These are phyloP conservation scores for Chamaea fasciata DNA, from an alignment of 2,113 vertebrate genomes.

Conservation along the genomic window DNA sequence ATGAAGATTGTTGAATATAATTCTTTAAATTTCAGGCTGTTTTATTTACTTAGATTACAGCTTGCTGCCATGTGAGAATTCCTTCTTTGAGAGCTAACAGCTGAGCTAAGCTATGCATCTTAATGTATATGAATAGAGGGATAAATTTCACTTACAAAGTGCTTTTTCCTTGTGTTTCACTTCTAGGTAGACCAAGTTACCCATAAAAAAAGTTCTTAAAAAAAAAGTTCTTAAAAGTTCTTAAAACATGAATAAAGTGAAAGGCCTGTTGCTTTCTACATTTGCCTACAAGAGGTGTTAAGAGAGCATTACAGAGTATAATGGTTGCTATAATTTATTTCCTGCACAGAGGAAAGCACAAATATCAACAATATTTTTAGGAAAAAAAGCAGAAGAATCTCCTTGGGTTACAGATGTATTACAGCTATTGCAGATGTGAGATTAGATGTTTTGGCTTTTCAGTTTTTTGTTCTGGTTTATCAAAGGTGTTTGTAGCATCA, in stretches of 20 bases:
- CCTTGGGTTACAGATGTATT: neutral
- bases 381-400: neutral
- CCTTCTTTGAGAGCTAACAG: neutral
- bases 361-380: neutral
- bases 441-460: neutral
- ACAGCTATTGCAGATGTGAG: neutral
- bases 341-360: neutral
- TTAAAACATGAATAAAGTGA: neutral
- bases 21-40: neutral
- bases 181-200: neutral
- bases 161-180: neutral
- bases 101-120: neutral
- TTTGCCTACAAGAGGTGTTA: neutral
- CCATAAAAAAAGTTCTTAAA: neutral
- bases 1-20: neutral
- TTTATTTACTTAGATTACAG: neutral
- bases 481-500: neutral
- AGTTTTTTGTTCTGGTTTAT: neutral
- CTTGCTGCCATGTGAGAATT: rapidly evolving
- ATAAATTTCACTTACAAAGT: neutral
- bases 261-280: neutral
- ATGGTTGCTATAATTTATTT: neutral
- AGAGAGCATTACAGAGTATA: neutral
- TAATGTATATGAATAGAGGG: neutral
- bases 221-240: neutral